Conservation (phyloP, 2,113 vertebrate species). For the Numida meleagris region DNA sequence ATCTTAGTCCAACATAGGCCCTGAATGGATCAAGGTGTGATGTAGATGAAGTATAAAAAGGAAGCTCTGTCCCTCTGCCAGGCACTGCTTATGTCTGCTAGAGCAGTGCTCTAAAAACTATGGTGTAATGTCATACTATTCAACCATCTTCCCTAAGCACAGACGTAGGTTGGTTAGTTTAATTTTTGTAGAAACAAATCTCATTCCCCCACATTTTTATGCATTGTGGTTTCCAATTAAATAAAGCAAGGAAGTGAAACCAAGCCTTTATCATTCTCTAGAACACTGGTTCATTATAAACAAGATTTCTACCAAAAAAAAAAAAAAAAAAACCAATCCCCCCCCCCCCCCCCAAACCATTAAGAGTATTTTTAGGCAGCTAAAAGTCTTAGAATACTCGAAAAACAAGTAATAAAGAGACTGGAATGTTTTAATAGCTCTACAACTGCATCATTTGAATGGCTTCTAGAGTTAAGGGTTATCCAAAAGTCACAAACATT, state of each 20-base stretch:
- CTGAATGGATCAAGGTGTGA: neutral
- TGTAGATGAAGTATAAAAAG: accelerated
- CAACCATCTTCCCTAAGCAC: neutral
- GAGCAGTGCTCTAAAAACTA: neutral
- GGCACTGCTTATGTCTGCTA: neutral
- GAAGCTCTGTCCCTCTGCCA: neutral
- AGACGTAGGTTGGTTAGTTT: neutral
- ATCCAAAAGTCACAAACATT: neutral
- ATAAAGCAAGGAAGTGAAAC: neutral
- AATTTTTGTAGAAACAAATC: neutral
- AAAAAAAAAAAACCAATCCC: neutral
- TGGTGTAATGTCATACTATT: neutral
- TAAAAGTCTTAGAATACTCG: neutral
- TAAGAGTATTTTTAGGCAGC: neutral
- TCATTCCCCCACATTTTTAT: neutral
- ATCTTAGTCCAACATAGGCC: neutral
- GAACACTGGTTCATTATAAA: neutral
- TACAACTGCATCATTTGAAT: neutral
- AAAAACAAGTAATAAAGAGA: neutral
- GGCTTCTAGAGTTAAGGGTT: neutral
- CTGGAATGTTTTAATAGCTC: neutral
- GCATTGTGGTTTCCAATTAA: neutral
- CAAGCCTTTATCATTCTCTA: neutral
- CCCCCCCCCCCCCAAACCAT: too few relatives aligned
- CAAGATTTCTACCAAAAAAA: neutral